Evolutionary conservation across 2,888 invertebrate genomes (phyloP).

Genomic region (Pristionchus japonicus): DNA sequence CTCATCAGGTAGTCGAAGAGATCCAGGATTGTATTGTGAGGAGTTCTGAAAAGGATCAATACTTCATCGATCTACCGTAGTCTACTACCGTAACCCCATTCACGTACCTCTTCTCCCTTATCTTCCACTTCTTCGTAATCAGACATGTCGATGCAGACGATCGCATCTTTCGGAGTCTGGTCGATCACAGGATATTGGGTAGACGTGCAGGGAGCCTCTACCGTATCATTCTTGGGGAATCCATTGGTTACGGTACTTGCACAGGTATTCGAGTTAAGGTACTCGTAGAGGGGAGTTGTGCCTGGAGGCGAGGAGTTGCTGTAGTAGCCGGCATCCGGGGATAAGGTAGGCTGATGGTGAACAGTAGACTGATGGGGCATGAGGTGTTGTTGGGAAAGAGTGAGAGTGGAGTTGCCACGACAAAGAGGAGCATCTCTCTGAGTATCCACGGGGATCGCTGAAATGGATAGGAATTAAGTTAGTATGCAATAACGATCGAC

Average conservation of each 20-base stretch:
- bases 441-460: too few species aligned
- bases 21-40: background rate
- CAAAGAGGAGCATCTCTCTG: too few species aligned
- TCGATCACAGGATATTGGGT: too few species aligned
- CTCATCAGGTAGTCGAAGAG: background rate
- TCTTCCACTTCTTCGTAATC: conserved; percentile 23
- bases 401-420: too few species aligned
- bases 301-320: background rate
- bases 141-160: conserved; percentile 42
- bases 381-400: too few species aligned
- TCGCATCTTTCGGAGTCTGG: background rate
- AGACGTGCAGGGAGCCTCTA: too few species aligned
- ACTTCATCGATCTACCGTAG: background rate
- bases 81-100: conserved; percentile 15
- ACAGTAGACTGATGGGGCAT: background rate
- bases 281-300: background rate
- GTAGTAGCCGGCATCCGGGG: too few species aligned
- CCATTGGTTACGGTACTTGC: too few species aligned
- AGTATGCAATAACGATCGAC: too few species aligned
- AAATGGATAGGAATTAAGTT: too few species aligned
- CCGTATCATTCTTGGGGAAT: too few species aligned
- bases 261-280: too few species aligned
- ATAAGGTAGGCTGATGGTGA: background rate
- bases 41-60: background rate
- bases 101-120: conserved; percentile 30